These are phyloP conservation scores for Chironomus tentans DNA, from an alignment of 2,888 invertebrate genomes.

Conservation along the genomic window DNA sequence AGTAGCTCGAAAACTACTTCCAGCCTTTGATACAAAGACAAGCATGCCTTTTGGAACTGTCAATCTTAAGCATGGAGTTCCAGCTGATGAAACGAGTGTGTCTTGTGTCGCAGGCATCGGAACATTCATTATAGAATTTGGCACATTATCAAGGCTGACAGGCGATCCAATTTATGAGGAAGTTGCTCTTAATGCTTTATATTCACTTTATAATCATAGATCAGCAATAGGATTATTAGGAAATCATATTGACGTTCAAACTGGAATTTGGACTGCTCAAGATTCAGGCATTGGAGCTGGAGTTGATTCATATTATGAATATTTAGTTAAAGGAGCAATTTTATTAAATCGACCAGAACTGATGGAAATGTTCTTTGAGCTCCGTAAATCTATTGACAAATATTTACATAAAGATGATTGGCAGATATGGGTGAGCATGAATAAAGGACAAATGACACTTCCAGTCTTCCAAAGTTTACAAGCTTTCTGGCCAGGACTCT, in stretches of 20 bases:
- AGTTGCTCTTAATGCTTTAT: conserved; percentile 83
- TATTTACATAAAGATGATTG: conserved; percentile 91
- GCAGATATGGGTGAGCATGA: conserved; percentile 99
- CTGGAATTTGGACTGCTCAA: conserved; percentile 77
- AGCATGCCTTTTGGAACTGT: conserved; percentile 99
- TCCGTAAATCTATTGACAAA: conserved; percentile 66
- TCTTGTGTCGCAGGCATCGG: conserved; percentile 98
- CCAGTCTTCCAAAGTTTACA: conserved; percentile 98
- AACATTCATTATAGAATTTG: conserved; percentile 95
- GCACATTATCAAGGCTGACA: conserved; percentile 82
- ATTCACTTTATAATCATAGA: conserved; percentile 75
- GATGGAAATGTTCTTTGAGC: conserved; percentile 82
- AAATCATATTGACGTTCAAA: conserved; percentile 92
- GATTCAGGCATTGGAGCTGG: conserved; percentile 57
- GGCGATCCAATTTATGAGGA: conserved; percentile 93
- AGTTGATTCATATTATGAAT: conserved; percentile 96
- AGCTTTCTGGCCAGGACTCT: conserved; percentile 95
- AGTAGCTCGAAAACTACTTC: conserved; percentile 82
- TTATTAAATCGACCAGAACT: conserved; percentile 83
- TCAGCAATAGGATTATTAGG: conserved; percentile 86
- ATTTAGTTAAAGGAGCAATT: conserved; percentile 91
- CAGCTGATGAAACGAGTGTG: conserved; percentile 86
- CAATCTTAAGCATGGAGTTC: conserved; percentile 74
- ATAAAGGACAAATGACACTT: conserved; percentile 82
- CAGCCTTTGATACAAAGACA: conserved; percentile 80